Percentiles rank a stretch among this genome's conserved stretches.
phyloP scores from a whole-genome alignment of 2,888 invertebrate genomes.

The Andrena camellia region DNA sequence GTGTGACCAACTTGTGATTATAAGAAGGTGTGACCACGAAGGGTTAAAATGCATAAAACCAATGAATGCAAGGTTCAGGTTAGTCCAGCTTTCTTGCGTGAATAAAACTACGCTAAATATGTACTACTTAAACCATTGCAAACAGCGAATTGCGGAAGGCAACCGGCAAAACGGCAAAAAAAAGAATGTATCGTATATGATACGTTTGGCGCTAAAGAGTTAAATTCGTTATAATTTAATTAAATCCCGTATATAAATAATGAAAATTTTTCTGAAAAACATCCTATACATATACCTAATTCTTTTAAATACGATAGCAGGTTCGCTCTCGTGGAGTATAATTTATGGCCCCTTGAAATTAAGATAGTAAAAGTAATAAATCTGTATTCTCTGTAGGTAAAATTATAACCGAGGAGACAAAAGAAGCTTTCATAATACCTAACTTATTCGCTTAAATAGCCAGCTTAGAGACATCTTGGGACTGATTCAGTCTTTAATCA shows the following conservation, averaged over 20 bases:
- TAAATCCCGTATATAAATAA: not conserved
- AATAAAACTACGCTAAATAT: too few relatives aligned
- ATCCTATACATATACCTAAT: not conserved
- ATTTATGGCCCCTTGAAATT: slow-evolving; percentile 24
- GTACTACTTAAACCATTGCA: too few relatives aligned
- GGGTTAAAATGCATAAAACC: too few relatives aligned
- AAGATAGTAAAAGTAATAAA: slow-evolving; percentile 25
- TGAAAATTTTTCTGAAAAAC: not conserved
- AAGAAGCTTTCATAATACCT: not conserved
- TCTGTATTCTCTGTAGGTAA: not conserved
- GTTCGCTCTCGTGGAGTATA: not conserved
- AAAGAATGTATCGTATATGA: too few relatives aligned
- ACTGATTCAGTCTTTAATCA: not conserved
- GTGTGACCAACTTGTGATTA: too few relatives aligned
- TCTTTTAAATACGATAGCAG: slow-evolving; percentile 1
- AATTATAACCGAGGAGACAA: slow-evolving; percentile 14
- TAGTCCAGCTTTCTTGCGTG: too few relatives aligned
- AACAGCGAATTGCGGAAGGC: too few relatives aligned
- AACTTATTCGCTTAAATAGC: not conserved
- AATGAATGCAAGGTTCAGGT: too few relatives aligned
- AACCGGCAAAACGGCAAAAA: too few relatives aligned
- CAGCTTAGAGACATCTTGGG: not conserved
- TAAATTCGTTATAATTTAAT: not conserved
- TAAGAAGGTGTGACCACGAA: too few relatives aligned
- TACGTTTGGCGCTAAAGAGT: too few relatives aligned